Percentiles rank a stretch among this genome's conserved stretches.
phyloP scores from a whole-genome alignment of 2,113 vertebrate species.

The Polyodon spathula region DNA sequence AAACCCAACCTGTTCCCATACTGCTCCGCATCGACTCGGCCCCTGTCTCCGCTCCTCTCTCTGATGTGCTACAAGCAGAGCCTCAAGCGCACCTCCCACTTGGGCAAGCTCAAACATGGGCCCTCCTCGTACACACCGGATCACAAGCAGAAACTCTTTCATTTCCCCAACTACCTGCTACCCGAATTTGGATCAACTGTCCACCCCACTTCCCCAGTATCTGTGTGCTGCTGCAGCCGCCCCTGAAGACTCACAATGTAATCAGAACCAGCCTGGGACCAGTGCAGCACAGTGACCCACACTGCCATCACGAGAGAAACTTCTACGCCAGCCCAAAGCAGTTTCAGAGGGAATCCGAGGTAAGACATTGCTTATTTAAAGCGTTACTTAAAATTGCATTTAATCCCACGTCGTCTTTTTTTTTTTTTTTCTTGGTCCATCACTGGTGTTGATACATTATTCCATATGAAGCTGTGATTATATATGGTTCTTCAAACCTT shows the following conservation, averaged over 20 bases:
- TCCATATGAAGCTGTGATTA: no score
- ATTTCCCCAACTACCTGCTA: not conserved
- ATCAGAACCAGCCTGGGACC: not conserved
- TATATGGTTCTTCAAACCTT: no score
- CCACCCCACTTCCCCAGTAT: no score
- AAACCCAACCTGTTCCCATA: no score
- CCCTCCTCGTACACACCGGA: no score
- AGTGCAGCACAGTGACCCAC: not conserved
- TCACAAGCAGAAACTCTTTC: not conserved
- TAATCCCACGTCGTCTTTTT: not conserved
- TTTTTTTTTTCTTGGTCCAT: no score
- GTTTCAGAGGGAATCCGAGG: not conserved
- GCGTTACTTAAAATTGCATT: not conserved
- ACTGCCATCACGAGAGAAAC: not conserved
- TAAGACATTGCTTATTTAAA: not conserved
- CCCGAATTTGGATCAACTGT: not conserved
- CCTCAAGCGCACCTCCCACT: not conserved
- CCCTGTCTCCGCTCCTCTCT: not conserved
- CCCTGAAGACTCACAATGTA: no score
- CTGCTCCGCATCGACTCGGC: not conserved
- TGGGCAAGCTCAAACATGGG: not conserved
- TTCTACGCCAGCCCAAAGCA: not conserved
- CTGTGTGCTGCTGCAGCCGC: no score
- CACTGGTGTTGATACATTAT: no score
- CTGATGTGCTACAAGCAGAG: not conserved